phyloP scores from a whole-genome alignment of 30 jellyfish, hydroid and myxozoan genomes.

The Aurelia sp. region DNA sequence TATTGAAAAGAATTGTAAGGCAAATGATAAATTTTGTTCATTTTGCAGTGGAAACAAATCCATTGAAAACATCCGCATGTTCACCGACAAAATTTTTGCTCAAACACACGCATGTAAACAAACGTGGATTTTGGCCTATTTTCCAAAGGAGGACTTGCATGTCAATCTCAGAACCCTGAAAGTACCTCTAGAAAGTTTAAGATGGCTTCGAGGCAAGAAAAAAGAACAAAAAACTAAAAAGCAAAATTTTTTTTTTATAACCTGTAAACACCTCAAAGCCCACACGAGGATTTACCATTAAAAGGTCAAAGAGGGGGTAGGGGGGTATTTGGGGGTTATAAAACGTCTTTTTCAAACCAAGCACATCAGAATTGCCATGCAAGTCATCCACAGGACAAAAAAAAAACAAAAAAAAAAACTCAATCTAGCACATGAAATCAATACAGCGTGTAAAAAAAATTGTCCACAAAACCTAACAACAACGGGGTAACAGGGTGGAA shows the following conservation, averaged over 20 bases:
- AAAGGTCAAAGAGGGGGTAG: no score
- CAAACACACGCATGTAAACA: no score
- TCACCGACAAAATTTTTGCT: no score
- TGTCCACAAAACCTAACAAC: no score
- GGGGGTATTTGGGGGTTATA: background rate
- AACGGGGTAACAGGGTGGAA: no score
- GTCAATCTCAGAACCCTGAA: background rate
- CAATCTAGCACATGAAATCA: background rate
- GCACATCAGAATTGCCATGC: slow-evolving; percentile 11
- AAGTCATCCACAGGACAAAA: slow-evolving; percentile 15
- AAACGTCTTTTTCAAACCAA: background rate
- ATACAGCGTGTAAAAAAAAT: no score
- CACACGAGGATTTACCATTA: background rate
- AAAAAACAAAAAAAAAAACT: background rate
- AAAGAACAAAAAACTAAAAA: background rate
- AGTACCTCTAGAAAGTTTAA: background rate
- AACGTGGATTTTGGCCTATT: background rate
- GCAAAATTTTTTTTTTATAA: background rate
- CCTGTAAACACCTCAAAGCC: slow-evolving; percentile 9
- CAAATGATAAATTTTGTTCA: no score
- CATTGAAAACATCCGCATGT: no score
- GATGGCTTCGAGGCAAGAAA: slow-evolving; percentile 1
- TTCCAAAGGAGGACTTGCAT: slow-evolving; percentile 22
- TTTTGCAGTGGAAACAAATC: no score
- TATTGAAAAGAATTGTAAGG: no score